A percentile compares a stretch with the other conserved stretches of the same genome.
These are phyloP conservation scores for Clusia tigrina DNA, from an alignment of 2,888 invertebrate species.

Conservation along the genomic window DNA sequence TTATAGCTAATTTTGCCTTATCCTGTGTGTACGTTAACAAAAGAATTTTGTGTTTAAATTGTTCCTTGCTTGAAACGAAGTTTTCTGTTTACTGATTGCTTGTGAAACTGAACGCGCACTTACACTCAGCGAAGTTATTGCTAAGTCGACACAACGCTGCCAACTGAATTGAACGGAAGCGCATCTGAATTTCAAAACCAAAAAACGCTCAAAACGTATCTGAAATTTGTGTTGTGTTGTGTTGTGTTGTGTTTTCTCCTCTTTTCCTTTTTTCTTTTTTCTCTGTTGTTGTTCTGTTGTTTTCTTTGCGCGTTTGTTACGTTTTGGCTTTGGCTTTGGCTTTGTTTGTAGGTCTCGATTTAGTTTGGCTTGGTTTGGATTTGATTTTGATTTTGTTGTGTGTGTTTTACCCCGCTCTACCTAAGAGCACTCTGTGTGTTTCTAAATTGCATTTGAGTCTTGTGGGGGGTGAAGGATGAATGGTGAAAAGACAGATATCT, in stretches of 20 bases:
- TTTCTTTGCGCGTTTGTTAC: background rate
- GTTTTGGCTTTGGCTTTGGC: background rate
- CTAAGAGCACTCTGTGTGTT: too few relatives aligned
- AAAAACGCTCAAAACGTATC: conserved; percentile 9
- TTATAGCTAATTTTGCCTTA: too few relatives aligned
- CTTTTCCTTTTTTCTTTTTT: background rate
- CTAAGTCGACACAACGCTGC: conserved; percentile 58
- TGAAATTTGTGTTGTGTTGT: background rate
- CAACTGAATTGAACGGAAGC: conserved; percentile 53
- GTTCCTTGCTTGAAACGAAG: too few relatives aligned
- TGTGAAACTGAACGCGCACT: background rate
- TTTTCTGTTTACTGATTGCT: too few relatives aligned
- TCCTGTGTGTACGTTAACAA: too few relatives aligned
- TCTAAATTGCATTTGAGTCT: conserved; percentile 4
- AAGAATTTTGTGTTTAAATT: too few relatives aligned
- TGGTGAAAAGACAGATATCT: background rate
- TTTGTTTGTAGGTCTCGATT: background rate
- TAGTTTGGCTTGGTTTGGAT: background rate
- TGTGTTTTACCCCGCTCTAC: too few relatives aligned
- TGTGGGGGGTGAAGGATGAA: too few relatives aligned
- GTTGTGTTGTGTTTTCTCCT: background rate
- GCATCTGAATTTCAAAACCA: conserved; percentile 51
- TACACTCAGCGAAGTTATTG: conserved; percentile 34
- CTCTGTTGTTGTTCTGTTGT: background rate
- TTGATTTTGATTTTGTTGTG: background rate